Base-by-base conservation (phyloP, 2,113 vertebrate species). In the Chionomys nivalis region DNA sequence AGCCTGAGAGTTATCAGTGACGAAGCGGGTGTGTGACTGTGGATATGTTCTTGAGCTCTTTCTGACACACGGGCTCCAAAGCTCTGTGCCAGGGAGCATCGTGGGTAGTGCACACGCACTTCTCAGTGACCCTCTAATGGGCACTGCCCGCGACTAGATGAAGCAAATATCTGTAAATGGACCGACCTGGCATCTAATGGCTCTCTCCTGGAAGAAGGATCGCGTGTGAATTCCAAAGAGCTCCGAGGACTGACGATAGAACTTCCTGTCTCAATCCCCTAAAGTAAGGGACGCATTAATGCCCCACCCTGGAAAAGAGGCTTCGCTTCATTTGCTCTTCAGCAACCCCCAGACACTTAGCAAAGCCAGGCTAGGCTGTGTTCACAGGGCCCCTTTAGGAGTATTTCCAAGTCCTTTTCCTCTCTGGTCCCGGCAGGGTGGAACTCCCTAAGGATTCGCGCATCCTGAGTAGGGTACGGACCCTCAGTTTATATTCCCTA, bases 231-330 rank as follows among this genome's bases (percentile, higher is more conserved):
- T 96, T 89, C 91, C 93, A 76, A 72, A 17, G 8, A 55, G 33
- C 77, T 88, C 91, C 0, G 68, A 89, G 65, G 93, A 85, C 93
- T 78, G n/a, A 10, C 79, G 77, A 95, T 93, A 73, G 36, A 63
- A 77, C 81, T 97, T 95, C 70, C 96, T 86, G 72, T 83, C 89
- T 95, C 75, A 94, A 70, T 89, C 55, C 93, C 78, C 7, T 63
- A 95, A 89, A 94, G 89, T 94, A 75, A 93, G 95, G 87, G 44
- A 93, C 88, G 55, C 85, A 66, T 96, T 96, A 94, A 90, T n/a
- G 61, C 79, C 87, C 87, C 76, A n/a, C 96, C 97, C 94, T 78
- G 77, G 94, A 97, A 96, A 97, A 98, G 75, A 47, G 66, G 95
- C 93, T 94, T 79, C 5, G 87, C 95, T 95, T 78, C 44, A 97